Base-by-base conservation (phyloP, 1,140 invertebrate species). In the Heterodera carotae region DNA sequence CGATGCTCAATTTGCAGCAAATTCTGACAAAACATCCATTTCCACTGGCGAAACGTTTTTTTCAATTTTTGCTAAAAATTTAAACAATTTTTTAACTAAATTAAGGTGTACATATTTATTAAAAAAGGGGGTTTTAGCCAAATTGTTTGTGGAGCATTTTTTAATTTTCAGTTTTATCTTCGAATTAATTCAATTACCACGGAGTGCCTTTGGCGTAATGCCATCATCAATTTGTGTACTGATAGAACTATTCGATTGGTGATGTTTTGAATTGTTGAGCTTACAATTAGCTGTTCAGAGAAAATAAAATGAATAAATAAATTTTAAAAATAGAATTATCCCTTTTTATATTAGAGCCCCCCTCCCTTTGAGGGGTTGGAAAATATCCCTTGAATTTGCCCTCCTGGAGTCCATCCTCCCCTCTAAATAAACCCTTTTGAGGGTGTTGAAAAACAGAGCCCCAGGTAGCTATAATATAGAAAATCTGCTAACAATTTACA, bases 51-150 rank as follows among this genome's bases (percentile, higher is more conserved):
- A 66, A 5, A n/a, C 56, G 3, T 72, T n/a, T n/a, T n/a, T n/a
- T n/a, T 53, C 69, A 72, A 34, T 72, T 53, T 53, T 72, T 53
- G 33, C 36, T 53, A 7, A 34, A 53, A n/a, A n/a, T n/a, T n/a
- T n/a, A n/a, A n/a, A n/a, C n/a, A n/a, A n/a, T n/a, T n/a, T n/a
- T n/a, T n/a, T n/a, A n/a, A n/a, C n/a, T n/a, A n/a, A n/a, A n/a
- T n/a, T n/a, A n/a, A n/a, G n/a, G n/a, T n/a, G n/a, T n/a, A n/a
- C n/a, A n/a, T n/a, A n/a, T n/a, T n/a, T n/a, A n/a, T n/a, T n/a
- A n/a, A n/a, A n/a, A n/a, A n/a, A n/a, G n/a, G n/a, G n/a, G n/a
- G n/a, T n/a, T n/a, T n/a, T n/a, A n/a, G n/a, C n/a, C n/a, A 43
- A 43, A 43, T 43, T 43, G 12, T 22, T 53, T 53, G 48, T 15